Evolutionary conservation across 2,797 vertebrate genomes (phyloP).

Genomic region (Margarornis squamiger): DNA sequence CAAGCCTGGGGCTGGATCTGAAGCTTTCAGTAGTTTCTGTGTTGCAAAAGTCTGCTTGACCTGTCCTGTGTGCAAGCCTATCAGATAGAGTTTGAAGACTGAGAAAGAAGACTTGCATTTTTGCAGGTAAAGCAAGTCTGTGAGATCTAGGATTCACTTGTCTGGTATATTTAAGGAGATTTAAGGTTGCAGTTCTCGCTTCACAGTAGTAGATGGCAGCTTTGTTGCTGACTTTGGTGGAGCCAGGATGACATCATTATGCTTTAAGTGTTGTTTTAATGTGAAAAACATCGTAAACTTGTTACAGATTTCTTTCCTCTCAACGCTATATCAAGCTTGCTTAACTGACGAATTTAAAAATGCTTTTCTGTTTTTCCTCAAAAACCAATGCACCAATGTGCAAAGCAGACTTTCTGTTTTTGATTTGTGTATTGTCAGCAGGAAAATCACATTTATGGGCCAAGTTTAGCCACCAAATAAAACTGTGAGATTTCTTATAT

Average conservation of each 20-base stretch:
- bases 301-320: constrained; percentile 17
- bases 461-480: not conserved
- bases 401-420: not conserved
- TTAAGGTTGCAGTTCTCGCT: not conserved
- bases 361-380: constrained; percentile 12
- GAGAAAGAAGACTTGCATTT: not conserved
- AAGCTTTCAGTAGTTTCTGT: not conserved
- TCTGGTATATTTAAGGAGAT: not conserved
- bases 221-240: not conserved
- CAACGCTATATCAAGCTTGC: not conserved
- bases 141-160: not conserved
- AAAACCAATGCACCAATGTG: not conserved
- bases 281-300: constrained; percentile 32
- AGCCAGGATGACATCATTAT: constrained; percentile 38
- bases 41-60: not conserved
- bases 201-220: not conserved
- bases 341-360: not conserved
- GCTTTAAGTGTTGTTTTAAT: constrained; percentile 25
- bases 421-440: not conserved
- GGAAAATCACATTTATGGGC: not conserved
- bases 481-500: not conserved
- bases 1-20: not conserved
- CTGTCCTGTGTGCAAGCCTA: not conserved
- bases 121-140: not conserved
- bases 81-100: not conserved